Base-by-base conservation (phyloP, 2,888 invertebrate species). In the Mimachlamys varia region DNA sequence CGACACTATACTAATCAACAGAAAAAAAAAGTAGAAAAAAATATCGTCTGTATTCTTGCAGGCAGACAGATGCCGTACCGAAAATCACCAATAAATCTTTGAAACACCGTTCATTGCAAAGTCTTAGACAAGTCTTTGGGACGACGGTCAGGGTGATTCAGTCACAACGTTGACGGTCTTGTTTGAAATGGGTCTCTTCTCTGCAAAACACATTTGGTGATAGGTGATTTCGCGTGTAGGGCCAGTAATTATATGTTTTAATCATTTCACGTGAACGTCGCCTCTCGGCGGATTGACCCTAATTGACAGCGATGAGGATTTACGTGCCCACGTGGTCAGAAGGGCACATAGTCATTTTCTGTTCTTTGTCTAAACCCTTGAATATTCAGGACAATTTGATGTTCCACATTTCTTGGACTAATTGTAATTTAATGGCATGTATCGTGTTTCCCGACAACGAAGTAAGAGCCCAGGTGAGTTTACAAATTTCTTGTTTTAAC, bases 181-280 rank as follows among this genome's bases (percentile, higher is more conserved):
- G 76, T 76, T 76, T 1, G 76, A 33, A 76, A 76, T 76, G 76
- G 76, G 76, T 76, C 76, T 76, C 33, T 76, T 33, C 76, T 76
- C 76, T 76, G 22, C 76, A 76, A 76, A 76, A 76, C 76, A 76
- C 76, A 76, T 76, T 76, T 76, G 76, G 33, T 76, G 76, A 76
- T 33, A 76, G 76, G 76, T 76, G 76, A 76, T 76, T 76, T 76
- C 76, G 76, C 76, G 76, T 76, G 76, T 76, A 76, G 76, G 76
- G 76, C 27, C 76, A 27, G 76, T 76, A 76, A 76, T 76, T 76
- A 76, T 76, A 76, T 76, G 76, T 76, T 76, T 76, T 76, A 76
- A 76, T 76, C 76, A 76, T 76, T 33, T 76, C 76, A 76, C 76
- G 76, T 76, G 76, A 76, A 76, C 33, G 76, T 76, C 76, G 76